Evolutionary conservation across 2,113 vertebrate species (phyloP).

Genomic region (Isurus oxyrinchus): DNA sequence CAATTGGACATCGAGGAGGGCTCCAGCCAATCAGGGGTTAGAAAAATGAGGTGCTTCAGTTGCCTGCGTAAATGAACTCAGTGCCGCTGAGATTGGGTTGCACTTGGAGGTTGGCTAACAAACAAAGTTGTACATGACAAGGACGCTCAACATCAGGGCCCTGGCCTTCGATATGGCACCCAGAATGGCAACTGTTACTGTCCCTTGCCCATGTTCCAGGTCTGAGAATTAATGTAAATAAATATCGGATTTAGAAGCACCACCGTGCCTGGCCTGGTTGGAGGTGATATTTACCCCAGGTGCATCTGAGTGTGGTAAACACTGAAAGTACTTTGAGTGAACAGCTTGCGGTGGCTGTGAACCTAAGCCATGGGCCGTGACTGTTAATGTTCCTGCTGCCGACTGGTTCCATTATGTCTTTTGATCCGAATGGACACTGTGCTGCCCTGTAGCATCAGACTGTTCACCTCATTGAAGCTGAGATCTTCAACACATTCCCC

Average conservation of each 20-base stretch:
- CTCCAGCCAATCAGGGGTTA: background rate
- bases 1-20: background rate
- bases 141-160: background rate
- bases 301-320: background rate
- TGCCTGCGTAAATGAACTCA: background rate
- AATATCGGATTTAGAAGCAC: background rate
- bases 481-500: slow-evolving; percentile 73
- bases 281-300: background rate
- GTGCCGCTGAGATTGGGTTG: background rate
- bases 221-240: too few relatives aligned
- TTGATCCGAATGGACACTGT: slow-evolving; percentile 66
- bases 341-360: background rate
- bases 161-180: background rate
- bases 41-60: background rate
- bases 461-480: slow-evolving; percentile 63
- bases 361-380: background rate
- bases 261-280: background rate
- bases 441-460: slow-evolving; percentile 67
- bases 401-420: background rate
- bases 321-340: background rate
- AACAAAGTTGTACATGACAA: background rate
- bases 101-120: background rate
- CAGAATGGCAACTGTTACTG: background rate
- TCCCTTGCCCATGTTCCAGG: background rate
- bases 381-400: too few relatives aligned